Percentiles rank a stretch among this genome's conserved stretches.
phyloP scores from a whole-genome alignment of 2,888 invertebrate genomes.

The Busseola fusca region DNA sequence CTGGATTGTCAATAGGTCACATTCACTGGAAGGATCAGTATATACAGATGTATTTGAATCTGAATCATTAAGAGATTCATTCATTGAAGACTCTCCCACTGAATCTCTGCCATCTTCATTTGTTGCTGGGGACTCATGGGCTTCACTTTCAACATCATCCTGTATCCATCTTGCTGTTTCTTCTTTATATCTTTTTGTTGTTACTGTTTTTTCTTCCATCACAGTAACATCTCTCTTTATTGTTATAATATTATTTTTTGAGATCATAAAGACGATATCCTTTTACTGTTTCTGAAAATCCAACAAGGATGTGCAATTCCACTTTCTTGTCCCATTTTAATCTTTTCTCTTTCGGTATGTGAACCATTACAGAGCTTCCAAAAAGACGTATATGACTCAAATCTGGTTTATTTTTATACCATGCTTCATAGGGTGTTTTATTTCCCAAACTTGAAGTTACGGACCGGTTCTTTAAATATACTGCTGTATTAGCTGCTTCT shows the following conservation, averaged over 20 bases:
- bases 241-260: too few species aligned
- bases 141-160: too few species aligned
- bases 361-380: not conserved
- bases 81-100: too few species aligned
- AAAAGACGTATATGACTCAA: not conserved
- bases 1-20: too few species aligned
- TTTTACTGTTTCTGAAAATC: too few species aligned
- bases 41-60: constrained; percentile 3
- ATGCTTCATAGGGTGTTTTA: not conserved
- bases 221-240: too few species aligned
- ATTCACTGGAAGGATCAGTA: not conserved
- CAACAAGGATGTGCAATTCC: not conserved
- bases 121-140: too few species aligned
- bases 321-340: not conserved
- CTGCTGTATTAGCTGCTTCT: not conserved
- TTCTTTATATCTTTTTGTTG: too few species aligned
- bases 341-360: not conserved
- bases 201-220: too few species aligned
- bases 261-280: too few species aligned
- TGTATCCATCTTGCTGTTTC: too few species aligned
- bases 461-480: not conserved
- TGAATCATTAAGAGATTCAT: not conserved
- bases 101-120: too few species aligned
- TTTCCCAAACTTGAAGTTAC: not conserved
- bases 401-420: not conserved